Percentiles rank a stretch among this genome's conserved stretches.
Conservation (phyloP, 2,797 vertebrate species). For the Gymnopithys bicolor region DNA sequence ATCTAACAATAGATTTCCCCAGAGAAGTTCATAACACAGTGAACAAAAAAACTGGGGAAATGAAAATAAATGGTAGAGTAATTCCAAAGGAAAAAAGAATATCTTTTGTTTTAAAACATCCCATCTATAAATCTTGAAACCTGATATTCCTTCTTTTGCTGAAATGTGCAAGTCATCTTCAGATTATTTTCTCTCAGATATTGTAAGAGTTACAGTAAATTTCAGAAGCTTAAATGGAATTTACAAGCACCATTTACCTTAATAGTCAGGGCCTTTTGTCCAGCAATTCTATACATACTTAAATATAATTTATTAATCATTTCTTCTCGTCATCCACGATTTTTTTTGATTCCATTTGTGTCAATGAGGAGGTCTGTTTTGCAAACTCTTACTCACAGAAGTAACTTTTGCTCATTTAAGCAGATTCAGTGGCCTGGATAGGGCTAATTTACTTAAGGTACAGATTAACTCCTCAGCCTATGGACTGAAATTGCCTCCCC, state of each 20-base stretch:
- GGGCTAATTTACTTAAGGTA: background rate
- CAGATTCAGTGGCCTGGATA: background rate
- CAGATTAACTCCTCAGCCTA: background rate
- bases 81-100: conserved; percentile 54
- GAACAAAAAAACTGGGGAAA: conserved; percentile 32
- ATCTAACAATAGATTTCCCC: conserved; percentile 65
- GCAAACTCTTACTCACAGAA: background rate
- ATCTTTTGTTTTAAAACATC: conserved; percentile 52
- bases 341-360: conserved; percentile 11
- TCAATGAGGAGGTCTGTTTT: background rate
- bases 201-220: conserved; percentile 20
- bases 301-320: conserved; percentile 44
- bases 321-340: background rate
- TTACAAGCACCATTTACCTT: conserved; percentile 66
- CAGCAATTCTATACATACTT: conserved; percentile 31
- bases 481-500: background rate
- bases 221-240: conserved; percentile 42
- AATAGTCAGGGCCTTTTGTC: conserved; percentile 42
- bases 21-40: conserved; percentile 49
- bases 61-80: conserved; percentile 63
- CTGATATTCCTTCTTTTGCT: conserved; percentile 24
- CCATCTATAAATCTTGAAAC: conserved; percentile 50
- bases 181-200: conserved; percentile 57
- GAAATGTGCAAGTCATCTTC: conserved; percentile 42
- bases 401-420: background rate